phyloP scores from a whole-genome alignment of 2,113 vertebrate species.

The Struthidea cinerea region DNA sequence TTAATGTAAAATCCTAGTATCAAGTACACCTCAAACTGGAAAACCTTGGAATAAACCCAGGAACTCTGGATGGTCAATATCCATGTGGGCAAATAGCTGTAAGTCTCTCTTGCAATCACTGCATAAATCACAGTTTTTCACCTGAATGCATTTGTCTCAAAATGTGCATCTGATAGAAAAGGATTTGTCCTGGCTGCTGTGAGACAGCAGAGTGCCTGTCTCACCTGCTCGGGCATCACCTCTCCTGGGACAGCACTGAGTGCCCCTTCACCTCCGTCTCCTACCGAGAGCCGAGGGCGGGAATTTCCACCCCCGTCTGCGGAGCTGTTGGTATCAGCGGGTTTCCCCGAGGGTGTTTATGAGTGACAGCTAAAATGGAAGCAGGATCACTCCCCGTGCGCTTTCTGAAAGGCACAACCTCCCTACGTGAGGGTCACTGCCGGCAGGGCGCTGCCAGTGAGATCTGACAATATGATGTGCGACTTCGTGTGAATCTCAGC shows the following conservation, averaged over 20 bases:
- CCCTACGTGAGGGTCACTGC: accelerated
- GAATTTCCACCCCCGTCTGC: accelerated
- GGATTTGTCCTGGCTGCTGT: neutral
- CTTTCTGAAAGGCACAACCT: neutral
- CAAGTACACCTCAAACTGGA: neutral
- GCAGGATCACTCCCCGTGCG: accelerated
- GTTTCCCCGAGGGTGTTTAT: accelerated
- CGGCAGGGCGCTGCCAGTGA: neutral
- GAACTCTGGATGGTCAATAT: neutral
- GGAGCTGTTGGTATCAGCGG: accelerated
- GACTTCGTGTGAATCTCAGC: accelerated
- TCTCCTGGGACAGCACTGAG: accelerated
- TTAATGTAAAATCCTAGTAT: neutral
- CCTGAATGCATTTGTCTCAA: neutral
- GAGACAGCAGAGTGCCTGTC: too few species aligned
- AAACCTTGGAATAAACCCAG: neutral
- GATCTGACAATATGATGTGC: accelerated
- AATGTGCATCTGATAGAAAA: accelerated
- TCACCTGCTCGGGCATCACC: accelerated
- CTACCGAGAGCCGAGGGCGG: neutral
- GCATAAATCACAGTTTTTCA: neutral
- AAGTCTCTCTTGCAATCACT: neutral
- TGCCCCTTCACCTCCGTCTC: accelerated
- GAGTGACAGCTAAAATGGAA: neutral
- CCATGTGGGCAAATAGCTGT: neutral